Conservation (phyloP, 2,797 vertebrate species). For the Ctenosaura bakeri region DNA sequence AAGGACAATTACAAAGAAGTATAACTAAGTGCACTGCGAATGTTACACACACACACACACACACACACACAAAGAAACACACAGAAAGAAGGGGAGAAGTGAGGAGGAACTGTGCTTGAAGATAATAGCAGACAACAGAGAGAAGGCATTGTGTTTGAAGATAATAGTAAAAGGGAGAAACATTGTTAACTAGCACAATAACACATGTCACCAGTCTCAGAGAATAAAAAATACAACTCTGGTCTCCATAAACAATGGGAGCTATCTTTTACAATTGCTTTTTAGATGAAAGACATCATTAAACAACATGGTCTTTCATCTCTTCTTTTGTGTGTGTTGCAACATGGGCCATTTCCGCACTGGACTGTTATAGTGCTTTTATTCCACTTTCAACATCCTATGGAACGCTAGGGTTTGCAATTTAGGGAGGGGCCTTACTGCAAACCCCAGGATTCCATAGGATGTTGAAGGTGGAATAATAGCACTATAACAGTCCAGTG, state of each 20-base stretch:
- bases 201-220: neutral
- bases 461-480: too few species aligned
- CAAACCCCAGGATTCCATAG: too few species aligned
- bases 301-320: neutral
- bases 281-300: neutral
- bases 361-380: too few species aligned
- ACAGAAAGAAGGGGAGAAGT: neutral
- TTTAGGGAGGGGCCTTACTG: too few species aligned
- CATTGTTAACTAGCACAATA: neutral
- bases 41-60: neutral
- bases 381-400: too few species aligned
- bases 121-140: neutral
- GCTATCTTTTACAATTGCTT: neutral
- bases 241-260: neutral
- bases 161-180: too few species aligned
- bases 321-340: neutral
- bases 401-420: too few species aligned
- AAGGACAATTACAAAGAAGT: conserved; percentile 8
- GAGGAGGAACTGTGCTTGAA: neutral
- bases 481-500: too few species aligned
- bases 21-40: neutral
- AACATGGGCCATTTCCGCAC: neutral
- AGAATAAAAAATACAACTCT: neutral
- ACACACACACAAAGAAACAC: neutral
- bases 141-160: too few species aligned